Percentiles rank a stretch among this genome's conserved stretches.
These are phyloP conservation scores for Volucella bombylans DNA, from an alignment of 2,888 invertebrate species.

Conservation along the genomic window DNA sequence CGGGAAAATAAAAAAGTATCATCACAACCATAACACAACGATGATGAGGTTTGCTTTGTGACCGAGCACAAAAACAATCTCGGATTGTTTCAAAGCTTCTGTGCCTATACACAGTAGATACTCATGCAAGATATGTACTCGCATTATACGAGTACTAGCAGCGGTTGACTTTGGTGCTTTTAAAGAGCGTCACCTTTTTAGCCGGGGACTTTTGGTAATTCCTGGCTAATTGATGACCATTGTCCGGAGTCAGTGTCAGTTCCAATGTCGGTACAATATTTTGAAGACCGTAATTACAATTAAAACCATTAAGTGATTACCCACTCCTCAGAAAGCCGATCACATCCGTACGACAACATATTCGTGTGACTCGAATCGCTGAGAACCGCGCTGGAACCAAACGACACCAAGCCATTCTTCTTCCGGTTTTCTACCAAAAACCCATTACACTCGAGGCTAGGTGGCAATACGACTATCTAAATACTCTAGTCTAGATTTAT, in stretches of 20 bases:
- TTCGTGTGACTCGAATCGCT: slow-evolving; percentile 9
- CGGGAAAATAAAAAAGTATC: neutral
- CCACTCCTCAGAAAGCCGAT: neutral
- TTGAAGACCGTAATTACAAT: slow-evolving; percentile 5
- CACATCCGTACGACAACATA: neutral
- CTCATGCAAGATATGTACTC: neutral
- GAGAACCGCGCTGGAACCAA: neutral
- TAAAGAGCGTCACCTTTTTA: neutral
- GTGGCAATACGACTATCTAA: neutral
- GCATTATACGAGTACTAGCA: neutral
- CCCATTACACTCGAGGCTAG: no score
- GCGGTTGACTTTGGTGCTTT: no score
- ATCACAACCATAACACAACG: no score
- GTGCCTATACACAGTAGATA: neutral
- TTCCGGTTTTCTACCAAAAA: no score
- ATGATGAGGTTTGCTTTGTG: slow-evolving; percentile 23
- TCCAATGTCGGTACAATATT: neutral
- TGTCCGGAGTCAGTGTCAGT: slow-evolving; percentile 6
- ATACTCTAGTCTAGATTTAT: slow-evolving; percentile 1
- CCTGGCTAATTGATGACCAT: slow-evolving; percentile 38
- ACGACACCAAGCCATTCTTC: neutral
- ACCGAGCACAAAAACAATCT: slow-evolving; percentile 37
- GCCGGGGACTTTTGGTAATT: slow-evolving; percentile 7
- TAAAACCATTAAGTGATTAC: slow-evolving; percentile 29
- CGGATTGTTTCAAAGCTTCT: slow-evolving; percentile 27